These are phyloP conservation scores for Scelioninae gen. 1 DNA, from an alignment of 2,888 invertebrate species.

Conservation along the genomic window DNA sequence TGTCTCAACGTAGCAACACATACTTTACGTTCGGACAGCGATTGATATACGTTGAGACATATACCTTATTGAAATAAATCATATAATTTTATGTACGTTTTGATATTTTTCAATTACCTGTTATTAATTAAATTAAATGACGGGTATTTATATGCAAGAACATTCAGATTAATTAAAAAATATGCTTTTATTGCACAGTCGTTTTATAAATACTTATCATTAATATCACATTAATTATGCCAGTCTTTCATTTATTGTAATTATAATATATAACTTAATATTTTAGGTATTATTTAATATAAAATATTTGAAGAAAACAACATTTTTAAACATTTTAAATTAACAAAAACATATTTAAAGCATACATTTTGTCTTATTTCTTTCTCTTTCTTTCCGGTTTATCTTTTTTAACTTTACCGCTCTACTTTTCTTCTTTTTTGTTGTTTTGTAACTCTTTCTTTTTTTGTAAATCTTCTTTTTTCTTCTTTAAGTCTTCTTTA, in stretches of 20 bases:
- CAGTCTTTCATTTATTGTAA: not conserved
- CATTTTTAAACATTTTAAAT: not conserved
- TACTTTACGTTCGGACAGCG: conserved; percentile 1
- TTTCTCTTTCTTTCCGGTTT: not conserved
- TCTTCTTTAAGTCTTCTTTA: not conserved
- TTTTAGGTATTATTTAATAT: not conserved
- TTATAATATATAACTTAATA: not conserved
- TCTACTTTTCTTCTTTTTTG: too few species aligned
- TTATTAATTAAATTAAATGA: conserved; percentile 1
- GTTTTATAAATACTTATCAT: conserved; percentile 2
- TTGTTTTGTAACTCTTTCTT: not conserved
- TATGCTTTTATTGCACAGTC: conserved; percentile 1
- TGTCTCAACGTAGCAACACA: conserved; percentile 1
- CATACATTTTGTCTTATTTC: not conserved
- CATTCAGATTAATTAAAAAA: conserved; percentile 1
- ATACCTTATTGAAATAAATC: not conserved
- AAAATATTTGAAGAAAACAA: not conserved
- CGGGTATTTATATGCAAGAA: not conserved
- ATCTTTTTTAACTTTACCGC: too few species aligned
- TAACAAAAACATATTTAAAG: not conserved
- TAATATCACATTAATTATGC: conserved; percentile 3
- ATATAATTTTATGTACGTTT: not conserved
- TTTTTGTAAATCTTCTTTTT: not conserved
- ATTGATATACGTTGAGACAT: conserved; percentile 3
- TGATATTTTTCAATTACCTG: not conserved